Evolutionary conservation across 2,797 vertebrate species (phyloP), one percentile per base, ranked within the genome.

Genomic region (Anguilla anguilla): DNA sequence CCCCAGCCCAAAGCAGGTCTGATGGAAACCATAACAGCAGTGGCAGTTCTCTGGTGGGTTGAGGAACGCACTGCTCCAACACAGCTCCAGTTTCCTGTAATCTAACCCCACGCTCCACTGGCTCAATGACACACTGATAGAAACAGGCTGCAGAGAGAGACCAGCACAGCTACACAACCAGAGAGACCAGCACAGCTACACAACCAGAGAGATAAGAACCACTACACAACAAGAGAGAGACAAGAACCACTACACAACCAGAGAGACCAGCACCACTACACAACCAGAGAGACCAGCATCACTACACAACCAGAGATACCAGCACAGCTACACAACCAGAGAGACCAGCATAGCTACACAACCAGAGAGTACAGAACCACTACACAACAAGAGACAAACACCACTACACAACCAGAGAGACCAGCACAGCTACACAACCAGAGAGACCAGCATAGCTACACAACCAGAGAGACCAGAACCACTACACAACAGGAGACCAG

Each of bases 11-110:
- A 87, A 87, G 90, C 22, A 93, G 88, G 89, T 92, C 92, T 95
- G 93, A 96, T 95, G 92, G 94, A 95, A 96, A 95, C 93, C 95
- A 95, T 94, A 94, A 95, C 94, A 95, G 92, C 86, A 90, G 88
- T 89, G 92, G 89, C 90, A 88, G 89, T 94, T 91, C 94, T 95
- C 93, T 84, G 69, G 94, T 93, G 94, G 91, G 93, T 92, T 94
- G 91, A 94, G 92, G 93, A 95, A 95, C 92, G 91, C 92, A 91
- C 92, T 94, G 93, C 93, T 94, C 94, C 89, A 94, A 93, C 93
- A 92, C 85, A 17, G 93, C 92, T 95, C 93, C 85, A 90, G 94
- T 96, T 96, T 94, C 95, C 89, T 93, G 95, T 91, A 96, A 96
- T 92, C 91, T 86, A 92, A 95, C 93, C 89, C 88, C 91, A 87